These are phyloP conservation scores for Pseudomyrmex sp. DNA, from an alignment of 1,140 invertebrate genomes.

Conservation along the genomic window DNA sequence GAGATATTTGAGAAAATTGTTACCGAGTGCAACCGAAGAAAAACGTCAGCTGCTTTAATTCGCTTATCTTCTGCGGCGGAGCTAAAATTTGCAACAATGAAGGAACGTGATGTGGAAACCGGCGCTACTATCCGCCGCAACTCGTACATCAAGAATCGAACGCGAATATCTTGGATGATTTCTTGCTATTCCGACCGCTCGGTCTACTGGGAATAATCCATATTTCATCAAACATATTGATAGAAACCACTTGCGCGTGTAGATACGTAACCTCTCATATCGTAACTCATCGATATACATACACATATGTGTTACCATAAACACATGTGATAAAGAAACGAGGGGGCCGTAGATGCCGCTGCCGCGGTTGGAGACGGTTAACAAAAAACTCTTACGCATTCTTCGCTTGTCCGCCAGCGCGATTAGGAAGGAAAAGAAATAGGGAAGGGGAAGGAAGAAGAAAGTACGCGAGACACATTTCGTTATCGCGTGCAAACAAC, in stretches of 20 bases:
- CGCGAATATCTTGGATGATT: slow-evolving; percentile 41
- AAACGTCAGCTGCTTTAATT: slow-evolving; percentile 7
- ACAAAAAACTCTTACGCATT: slow-evolving; percentile 41
- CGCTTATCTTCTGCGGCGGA: slow-evolving; percentile 2
- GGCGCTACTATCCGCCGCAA: slow-evolving; percentile 4
- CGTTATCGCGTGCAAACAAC: slow-evolving; percentile 43
- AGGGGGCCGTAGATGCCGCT: neutral
- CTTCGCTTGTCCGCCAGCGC: neutral
- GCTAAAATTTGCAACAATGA: slow-evolving; percentile 22
- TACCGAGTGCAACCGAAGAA: neutral
- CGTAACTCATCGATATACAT: slow-evolving; percentile 25
- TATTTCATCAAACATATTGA: slow-evolving; percentile 80
- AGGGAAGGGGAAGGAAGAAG: neutral
- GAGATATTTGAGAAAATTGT: neutral
- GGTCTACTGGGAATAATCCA: slow-evolving; percentile 78
- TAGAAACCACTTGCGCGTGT: slow-evolving; percentile 20
- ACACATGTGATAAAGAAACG: neutral
- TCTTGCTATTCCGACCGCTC: slow-evolving; percentile 47
- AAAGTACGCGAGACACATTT: neutral
- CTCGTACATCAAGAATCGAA: slow-evolving; percentile 45
- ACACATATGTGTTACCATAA: neutral
- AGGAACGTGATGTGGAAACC: slow-evolving; percentile 6
- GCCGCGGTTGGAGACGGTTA: slow-evolving; percentile 15
- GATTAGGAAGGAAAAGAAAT: neutral
- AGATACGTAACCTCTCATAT: slow-evolving; percentile 31